Evolutionary conservation across 2,113 vertebrate species (phyloP), one percentile per base, ranked within the genome.

Genomic region (Promerops cafer): DNA sequence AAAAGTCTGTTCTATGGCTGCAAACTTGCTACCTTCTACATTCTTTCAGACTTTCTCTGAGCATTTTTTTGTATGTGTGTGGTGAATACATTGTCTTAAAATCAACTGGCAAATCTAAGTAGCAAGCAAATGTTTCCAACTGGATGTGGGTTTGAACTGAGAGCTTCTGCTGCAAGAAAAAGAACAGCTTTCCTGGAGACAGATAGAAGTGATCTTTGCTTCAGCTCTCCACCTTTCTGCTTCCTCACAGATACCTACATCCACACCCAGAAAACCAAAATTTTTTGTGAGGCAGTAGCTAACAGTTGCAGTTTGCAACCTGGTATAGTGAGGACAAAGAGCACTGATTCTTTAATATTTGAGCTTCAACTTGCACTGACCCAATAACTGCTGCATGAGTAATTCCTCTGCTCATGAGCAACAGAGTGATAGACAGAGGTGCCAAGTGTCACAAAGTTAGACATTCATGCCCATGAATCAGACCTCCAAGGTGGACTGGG

Each of bases 41-140:
- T 66, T 68, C n/a, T 76, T 76, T 61, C 49, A 63, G n/a, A 60
- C 14, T 80, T 81, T 31, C 31, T 84, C 11, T 31, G 20, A 21
- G 19, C 31, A 23, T 85, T 71, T 74, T 39, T 22, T 42, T 22
- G 39, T 14, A 12, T 1, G 1, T 37, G 33, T 1, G 0, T 12
- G 24, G 52, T 19, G 22, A 35, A 26, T 21, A 54, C 1, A 10
- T 66, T 89, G 71, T 39, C 68, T 78, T 71, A 44, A 74, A 78
- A 86, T 53, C 60, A 64, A 4, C 1, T 66, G 47, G 30, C 30
- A 42, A 54, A 70, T 49, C 68, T 66, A 80, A 64, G 23, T 21
- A 76, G 35, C 20, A 52, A 16, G 24, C 23, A 70, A 74, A 23
- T 11, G 8, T 45, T 65, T 91, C 45, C 35, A 86, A 7, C 9